Evolutionary conservation across 2,113 vertebrate genomes (phyloP).

Genomic region (Strix uralensis): DNA sequence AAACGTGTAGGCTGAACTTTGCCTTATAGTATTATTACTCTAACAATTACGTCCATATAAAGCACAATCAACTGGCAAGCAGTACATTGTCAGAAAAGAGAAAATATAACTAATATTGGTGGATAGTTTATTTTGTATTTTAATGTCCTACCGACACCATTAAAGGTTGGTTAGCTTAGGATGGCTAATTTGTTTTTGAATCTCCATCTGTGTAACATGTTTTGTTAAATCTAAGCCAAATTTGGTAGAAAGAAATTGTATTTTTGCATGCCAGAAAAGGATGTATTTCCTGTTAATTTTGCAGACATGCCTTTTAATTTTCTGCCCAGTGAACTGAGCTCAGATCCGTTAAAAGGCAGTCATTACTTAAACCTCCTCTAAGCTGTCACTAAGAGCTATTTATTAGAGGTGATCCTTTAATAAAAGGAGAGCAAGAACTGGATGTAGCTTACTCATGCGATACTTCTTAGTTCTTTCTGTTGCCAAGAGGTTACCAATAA

Average conservation of each 20-base stretch:
- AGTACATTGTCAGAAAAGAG: background rate
- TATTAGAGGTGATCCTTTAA: background rate
- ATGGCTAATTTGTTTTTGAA: background rate
- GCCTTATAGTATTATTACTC: background rate
- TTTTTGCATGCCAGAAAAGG: background rate
- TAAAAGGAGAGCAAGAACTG: background rate
- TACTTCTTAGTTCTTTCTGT: background rate
- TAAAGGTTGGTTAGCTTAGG: background rate
- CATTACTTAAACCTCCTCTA: background rate
- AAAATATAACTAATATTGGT: background rate
- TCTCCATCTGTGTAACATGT: background rate
- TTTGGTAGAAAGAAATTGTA: background rate
- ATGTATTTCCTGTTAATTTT: background rate
- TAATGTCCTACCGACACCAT: background rate
- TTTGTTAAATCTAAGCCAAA: slow-evolving; percentile 12
- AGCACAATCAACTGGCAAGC: background rate
- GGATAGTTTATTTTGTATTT: background rate
- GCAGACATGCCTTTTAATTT: background rate
- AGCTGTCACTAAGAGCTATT: background rate
- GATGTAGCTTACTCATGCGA: background rate
- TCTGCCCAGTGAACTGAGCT: background rate
- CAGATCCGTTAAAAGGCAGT: background rate
- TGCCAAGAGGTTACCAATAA: background rate
- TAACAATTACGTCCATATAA: background rate
- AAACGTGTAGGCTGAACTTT: background rate